A percentile compares a stretch with the other conserved stretches of the same genome.
Evolutionary conservation across 2,113 vertebrate genomes (phyloP).

Genomic region (Tamias sibiricus): DNA sequence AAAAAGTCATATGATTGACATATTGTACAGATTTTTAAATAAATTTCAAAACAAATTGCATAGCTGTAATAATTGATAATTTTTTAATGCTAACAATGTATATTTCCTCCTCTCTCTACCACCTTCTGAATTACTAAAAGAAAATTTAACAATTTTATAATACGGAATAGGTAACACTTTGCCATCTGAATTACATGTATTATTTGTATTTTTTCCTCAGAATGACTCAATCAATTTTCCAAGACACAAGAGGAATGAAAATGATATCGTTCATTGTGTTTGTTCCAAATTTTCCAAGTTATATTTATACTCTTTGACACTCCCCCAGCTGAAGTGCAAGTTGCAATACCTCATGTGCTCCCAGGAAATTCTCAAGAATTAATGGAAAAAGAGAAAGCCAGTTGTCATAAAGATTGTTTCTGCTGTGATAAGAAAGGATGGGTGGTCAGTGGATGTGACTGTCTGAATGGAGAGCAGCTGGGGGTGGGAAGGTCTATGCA

Average conservation of each 20-base stretch:
- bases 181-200: background rate
- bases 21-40: background rate
- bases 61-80: background rate
- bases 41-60: background rate
- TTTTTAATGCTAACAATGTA: background rate
- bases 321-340: background rate
- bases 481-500: background rate
- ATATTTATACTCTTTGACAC: background rate
- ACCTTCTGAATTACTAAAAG: background rate
- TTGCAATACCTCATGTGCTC: background rate
- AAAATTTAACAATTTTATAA: background rate
- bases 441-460: background rate
- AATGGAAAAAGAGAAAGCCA: background rate
- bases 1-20: background rate
- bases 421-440: background rate
- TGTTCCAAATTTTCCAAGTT: background rate
- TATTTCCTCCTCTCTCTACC: background rate
- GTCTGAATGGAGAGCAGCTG: background rate
- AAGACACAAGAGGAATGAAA: background rate
- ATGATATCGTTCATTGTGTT: background rate
- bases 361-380: background rate
- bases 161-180: background rate
- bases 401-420: background rate
- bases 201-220: background rate
- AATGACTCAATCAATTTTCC: background rate